Evolutionary conservation across 2,797 vertebrate genomes (phyloP).

Genomic region (Enteromius radiatus): DNA sequence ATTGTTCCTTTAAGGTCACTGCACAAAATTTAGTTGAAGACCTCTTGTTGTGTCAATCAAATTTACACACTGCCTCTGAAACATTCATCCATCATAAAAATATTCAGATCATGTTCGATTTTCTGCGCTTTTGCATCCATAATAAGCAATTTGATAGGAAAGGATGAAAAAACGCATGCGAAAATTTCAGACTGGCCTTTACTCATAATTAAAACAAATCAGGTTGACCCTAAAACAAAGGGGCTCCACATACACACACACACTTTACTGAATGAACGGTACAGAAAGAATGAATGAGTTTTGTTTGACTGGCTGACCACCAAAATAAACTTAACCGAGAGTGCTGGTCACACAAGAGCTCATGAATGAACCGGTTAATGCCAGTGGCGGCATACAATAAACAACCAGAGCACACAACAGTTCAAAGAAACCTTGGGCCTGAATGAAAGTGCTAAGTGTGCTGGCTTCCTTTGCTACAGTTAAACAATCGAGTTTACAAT

Average conservation of each 20-base stretch:
- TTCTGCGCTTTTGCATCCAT: too few species aligned
- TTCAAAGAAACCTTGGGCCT: conserved; percentile 26
- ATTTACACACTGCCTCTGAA: too few species aligned
- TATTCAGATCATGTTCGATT: too few species aligned
- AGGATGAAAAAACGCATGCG: too few species aligned
- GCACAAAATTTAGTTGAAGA: too few species aligned
- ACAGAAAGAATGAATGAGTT: conserved; percentile 14
- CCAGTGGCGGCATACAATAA: conserved; percentile 31
- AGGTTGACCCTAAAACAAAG: conserved; percentile 1
- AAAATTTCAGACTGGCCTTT: too few species aligned
- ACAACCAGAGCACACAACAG: conserved; percentile 15
- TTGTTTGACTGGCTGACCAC: conserved; percentile 27
- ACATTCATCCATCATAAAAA: too few species aligned
- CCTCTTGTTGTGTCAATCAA: too few species aligned
- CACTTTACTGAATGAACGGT: conserved; percentile 1
- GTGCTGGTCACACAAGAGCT: neutral
- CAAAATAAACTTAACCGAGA: conserved; percentile 36
- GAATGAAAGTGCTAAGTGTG: conserved; percentile 16
- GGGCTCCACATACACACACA: neutral
- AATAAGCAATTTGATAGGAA: too few species aligned
- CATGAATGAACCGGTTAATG: conserved; percentile 48
- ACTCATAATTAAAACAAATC: conserved; percentile 9
- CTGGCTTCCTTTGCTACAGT: conserved; percentile 25
- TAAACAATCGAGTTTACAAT: conserved; percentile 23
- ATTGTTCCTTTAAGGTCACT: too few species aligned